Evolutionary conservation across 2,113 vertebrate species (phyloP), one percentile per base, ranked within the genome.

Genomic region (Spizaetus ornatus): DNA sequence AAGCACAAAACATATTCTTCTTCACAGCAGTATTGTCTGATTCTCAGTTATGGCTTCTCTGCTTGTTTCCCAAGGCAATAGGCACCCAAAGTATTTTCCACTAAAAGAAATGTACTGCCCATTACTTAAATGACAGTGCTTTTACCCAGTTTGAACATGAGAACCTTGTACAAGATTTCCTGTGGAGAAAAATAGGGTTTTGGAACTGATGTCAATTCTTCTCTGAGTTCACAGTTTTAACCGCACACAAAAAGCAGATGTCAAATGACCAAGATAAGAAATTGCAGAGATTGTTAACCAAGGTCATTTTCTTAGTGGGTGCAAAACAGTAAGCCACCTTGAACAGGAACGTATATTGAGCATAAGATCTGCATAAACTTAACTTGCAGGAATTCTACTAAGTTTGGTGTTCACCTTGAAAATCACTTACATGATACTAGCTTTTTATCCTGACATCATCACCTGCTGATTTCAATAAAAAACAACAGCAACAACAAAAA

Each of bases 61-160:
- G 84, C 45, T 87, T 86, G 69, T 92, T 95, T 95, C 71, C 17
- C 38, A 77, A 96, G 66, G 81, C 85, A 92, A 77, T 71, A 94
- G 63, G 62, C 42, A 61, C 80, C 80, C 65, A 38, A 80, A 91
- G 62, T 66, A 80, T 90, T 96, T 96, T 93, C 65, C 31, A 63
- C 61, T 89, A 72, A 63, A 94, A 90, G 48, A 93, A 86, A 53
- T 71, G 23, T 56, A 84, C 80, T 86, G 91, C 36, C 88, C 53
- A 76, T 97, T 97, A 94, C 88, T 95, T 86, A 97, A 97, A 97
- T 95, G 74, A 67, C 65, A 91, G 71, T 77, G 53, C 77, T 96
- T 97, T 97, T 95, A 94, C 47, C 65, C 76, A 80, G 48, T 96
- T 89, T 95, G 92, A 97, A 90, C 65, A 91, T 71, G 78, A 95